phyloP scores from a whole-genome alignment of 2,888 invertebrate genomes.

The Sthenelais limicola region DNA sequence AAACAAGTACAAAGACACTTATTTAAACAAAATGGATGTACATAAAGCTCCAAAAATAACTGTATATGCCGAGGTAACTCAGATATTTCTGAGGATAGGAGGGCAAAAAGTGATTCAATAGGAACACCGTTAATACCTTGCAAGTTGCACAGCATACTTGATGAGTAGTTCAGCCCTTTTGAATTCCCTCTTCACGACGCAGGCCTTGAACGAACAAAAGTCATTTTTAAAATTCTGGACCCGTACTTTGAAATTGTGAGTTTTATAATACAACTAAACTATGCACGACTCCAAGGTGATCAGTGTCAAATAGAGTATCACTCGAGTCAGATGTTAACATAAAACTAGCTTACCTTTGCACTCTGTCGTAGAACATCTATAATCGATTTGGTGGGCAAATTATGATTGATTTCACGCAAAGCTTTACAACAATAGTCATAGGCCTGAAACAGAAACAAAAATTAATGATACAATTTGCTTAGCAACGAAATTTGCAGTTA shows the following conservation, averaged over 20 bases:
- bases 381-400: conserved; percentile 69
- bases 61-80: background rate
- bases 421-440: conserved; percentile 86
- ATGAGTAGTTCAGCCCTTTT: conserved; percentile 86
- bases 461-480: no score
- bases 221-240: background rate
- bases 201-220: conserved; percentile 75
- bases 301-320: no score
- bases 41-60: background rate
- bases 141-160: conserved; percentile 84
- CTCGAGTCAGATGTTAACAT: no score
- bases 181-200: conserved; percentile 91
- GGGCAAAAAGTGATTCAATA: background rate
- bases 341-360: conserved; percentile 76
- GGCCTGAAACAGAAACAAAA: conserved; percentile 72
- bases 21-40: background rate
- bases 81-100: background rate
- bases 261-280: background rate
- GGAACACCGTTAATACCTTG: conserved; percentile 70
- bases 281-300: no score
- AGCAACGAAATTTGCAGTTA: no score
- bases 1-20: conserved; percentile 23
- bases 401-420: conserved; percentile 70
- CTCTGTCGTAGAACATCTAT: conserved; percentile 89
- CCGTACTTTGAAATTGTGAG: background rate